A percentile compares a stretch with the other conserved stretches of the same genome.
phyloP scores from a whole-genome alignment of 2,113 vertebrate species.

The Pomatostomus ruficeps region DNA sequence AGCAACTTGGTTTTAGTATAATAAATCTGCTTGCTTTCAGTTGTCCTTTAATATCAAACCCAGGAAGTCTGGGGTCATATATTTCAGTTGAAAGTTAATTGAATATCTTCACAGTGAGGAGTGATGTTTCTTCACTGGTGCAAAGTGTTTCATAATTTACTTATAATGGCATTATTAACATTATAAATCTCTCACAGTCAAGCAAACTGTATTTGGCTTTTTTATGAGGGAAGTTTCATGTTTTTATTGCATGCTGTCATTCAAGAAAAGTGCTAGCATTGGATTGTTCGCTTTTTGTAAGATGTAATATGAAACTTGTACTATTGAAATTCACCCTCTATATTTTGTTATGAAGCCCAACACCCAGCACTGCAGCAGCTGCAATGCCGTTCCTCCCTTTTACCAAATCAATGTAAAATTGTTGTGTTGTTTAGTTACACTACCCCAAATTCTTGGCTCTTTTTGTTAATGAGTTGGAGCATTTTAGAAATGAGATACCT shows the following conservation, averaged over 20 bases:
- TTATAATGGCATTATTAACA: background rate
- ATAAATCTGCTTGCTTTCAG: background rate
- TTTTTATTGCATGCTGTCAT: background rate
- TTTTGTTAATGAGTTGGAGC: background rate
- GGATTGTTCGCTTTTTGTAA: background rate
- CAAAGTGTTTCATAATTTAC: background rate
- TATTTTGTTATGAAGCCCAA: background rate
- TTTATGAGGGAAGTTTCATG: background rate
- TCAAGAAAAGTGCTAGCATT: background rate
- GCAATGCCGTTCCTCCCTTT: background rate
- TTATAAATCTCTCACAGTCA: background rate
- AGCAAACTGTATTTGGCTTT: background rate
- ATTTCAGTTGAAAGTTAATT: background rate
- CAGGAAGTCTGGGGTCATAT: background rate
- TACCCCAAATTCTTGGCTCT: background rate
- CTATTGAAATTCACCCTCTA: background rate
- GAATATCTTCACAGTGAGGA: background rate
- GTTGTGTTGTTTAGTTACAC: background rate
- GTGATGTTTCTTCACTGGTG: background rate
- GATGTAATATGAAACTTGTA: background rate
- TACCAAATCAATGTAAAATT: background rate
- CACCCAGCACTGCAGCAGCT: background rate
- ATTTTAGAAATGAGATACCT: background rate
- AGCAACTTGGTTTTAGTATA: background rate
- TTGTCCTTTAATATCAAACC: background rate